Conservation (phyloP, 2,888 invertebrate species). For the Omphaloscelis lunosa region DNA sequence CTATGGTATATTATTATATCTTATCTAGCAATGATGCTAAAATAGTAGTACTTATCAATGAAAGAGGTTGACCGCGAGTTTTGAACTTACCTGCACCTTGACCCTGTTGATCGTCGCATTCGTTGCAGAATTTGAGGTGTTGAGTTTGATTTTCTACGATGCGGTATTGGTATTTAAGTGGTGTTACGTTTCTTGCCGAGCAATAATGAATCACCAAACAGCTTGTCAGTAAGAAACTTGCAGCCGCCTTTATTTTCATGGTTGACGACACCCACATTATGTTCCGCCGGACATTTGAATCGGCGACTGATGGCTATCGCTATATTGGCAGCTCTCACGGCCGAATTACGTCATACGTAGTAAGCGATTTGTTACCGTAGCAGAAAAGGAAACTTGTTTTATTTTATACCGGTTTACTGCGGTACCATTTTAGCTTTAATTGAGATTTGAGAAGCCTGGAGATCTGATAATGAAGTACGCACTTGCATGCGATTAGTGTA, state of each 20-base stretch:
- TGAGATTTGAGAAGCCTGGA: not conserved
- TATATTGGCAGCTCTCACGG: constrained; percentile 34
- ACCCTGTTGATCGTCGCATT: constrained; percentile 15
- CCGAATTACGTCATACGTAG: constrained; percentile 4
- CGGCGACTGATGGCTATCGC: constrained; percentile 10
- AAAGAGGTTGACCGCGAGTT: constrained; percentile 33
- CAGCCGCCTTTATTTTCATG: constrained; percentile 35
- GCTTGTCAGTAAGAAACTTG: constrained; percentile 15
- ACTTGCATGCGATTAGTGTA: not conserved
- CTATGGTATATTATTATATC: not conserved
- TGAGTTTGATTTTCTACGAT: constrained; percentile 21
- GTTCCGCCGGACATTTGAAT: not conserved
- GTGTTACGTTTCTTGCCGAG: constrained; percentile 17
- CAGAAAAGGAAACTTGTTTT: constrained; percentile 26
- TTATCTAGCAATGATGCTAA: constrained; percentile 4
- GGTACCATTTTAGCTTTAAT: not conserved
- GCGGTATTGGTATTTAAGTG: not conserved
- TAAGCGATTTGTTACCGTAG: not conserved
- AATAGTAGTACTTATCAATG: constrained; percentile 11
- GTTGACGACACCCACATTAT: constrained; percentile 5
- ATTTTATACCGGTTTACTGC: constrained; percentile 27
- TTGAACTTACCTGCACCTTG: constrained; percentile 38
- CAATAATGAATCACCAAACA: constrained; percentile 22
- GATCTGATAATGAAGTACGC: constrained; percentile 1
- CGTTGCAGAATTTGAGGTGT: not conserved